These are phyloP conservation scores for Oxygymnocypris stewartii DNA, from an alignment of 2,113 vertebrate species.

Conservation along the genomic window DNA sequence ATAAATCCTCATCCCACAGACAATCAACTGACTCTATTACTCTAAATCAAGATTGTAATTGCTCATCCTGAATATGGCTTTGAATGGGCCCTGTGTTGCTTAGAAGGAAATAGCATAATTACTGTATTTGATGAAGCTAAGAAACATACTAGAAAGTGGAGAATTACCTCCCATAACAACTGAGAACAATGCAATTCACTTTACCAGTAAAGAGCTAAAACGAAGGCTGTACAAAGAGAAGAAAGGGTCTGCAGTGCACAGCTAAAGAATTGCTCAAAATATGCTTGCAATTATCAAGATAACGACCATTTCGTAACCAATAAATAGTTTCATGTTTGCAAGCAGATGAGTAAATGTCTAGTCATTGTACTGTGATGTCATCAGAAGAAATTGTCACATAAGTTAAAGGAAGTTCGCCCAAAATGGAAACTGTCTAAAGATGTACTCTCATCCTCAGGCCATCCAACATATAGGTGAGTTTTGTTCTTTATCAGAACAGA, in stretches of 20 bases:
- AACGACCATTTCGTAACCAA: neutral
- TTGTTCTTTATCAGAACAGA: neutral
- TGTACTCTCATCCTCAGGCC: too few relatives aligned
- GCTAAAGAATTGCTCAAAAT: constrained; percentile 2
- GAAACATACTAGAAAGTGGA: neutral
- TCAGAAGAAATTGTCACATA: neutral
- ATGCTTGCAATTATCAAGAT: constrained; percentile 6
- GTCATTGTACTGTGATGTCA: neutral
- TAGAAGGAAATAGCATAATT: constrained; percentile 1
- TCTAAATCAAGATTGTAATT: constrained; percentile 21
- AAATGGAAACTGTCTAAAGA: neutral
- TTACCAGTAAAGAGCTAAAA: constrained; percentile 12
- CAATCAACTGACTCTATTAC: neutral
- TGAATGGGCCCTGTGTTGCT: constrained; percentile 17
- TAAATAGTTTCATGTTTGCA: constrained; percentile 7
- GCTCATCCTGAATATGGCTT: neutral
- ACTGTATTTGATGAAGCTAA: constrained; percentile 20
- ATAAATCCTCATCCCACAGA: neutral
- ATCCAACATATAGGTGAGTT: neutral
- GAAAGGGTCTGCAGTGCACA: neutral
- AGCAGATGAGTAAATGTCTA: constrained; percentile 32
- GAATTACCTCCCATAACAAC: neutral
- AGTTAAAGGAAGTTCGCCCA: neutral
- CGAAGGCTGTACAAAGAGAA: neutral
- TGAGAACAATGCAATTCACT: constrained; percentile 16